phyloP scores from a whole-genome alignment of 1,140 invertebrate genomes.

The Mya arenaria region DNA sequence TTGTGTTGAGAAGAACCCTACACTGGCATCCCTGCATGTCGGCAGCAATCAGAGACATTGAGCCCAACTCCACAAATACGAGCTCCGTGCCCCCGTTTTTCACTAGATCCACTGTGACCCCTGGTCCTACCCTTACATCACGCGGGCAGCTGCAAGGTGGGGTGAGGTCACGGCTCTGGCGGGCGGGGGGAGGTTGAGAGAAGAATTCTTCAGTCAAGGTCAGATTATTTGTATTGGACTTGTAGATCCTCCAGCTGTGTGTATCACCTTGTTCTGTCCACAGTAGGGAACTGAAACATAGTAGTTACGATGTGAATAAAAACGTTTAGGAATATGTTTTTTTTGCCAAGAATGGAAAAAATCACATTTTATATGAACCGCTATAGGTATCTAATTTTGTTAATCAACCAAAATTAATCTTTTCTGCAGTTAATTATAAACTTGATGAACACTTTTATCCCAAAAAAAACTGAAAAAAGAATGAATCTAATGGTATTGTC shows the following conservation, averaged over 20 bases:
- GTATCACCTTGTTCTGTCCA: conserved; percentile 83
- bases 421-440: too few relatives aligned
- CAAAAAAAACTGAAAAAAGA: too few relatives aligned
- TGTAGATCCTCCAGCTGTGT: neutral
- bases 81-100: conserved; percentile 84
- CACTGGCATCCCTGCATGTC: conserved; percentile 88
- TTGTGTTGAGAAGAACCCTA: conserved; percentile 83
- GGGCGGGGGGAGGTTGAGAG: neutral
- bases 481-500: too few relatives aligned
- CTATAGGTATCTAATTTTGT: too few relatives aligned
- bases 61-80: conserved; percentile 85
- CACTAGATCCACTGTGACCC: conserved; percentile 83
- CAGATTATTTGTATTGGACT: conserved; percentile 29
- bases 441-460: too few relatives aligned
- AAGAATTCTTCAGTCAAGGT: neutral
- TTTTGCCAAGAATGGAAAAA: too few relatives aligned
- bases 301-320: too few relatives aligned
- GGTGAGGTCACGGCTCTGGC: conserved; percentile 5
- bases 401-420: too few relatives aligned
- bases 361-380: too few relatives aligned
- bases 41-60: conserved; percentile 84
- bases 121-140: conserved; percentile 49
- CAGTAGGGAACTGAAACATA: conserved; percentile 86
- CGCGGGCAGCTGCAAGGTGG: conserved; percentile 55
- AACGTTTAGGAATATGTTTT: too few relatives aligned